phyloP scores from a whole-genome alignment of 2,888 invertebrate species.

The Drosophila meridiana region DNA sequence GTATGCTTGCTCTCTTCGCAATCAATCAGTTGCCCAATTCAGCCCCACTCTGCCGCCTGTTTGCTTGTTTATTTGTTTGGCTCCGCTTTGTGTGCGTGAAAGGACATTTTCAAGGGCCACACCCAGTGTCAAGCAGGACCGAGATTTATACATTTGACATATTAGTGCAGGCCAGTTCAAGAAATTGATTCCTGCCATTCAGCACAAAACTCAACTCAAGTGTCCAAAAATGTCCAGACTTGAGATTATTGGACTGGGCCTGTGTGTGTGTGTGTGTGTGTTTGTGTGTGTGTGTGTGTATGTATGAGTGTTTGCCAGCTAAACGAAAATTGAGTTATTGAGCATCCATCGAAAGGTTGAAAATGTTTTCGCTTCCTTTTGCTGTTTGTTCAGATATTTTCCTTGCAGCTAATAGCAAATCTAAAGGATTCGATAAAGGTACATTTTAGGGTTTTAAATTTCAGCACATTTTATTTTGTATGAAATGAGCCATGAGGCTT shows the following conservation, averaged over 20 bases:
- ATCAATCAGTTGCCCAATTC: slow-evolving; percentile 71
- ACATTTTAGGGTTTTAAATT: background rate
- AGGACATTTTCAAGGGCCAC: slow-evolving; percentile 37
- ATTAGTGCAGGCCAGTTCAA: slow-evolving; percentile 73
- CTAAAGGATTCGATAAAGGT: background rate
- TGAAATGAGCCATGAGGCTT: background rate
- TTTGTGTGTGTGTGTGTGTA: background rate
- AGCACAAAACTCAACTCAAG: slow-evolving; percentile 49
- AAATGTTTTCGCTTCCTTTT: slow-evolving; percentile 37
- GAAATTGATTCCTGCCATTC: slow-evolving; percentile 77
- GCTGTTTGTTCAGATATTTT: slow-evolving; percentile 14
- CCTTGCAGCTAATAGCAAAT: slow-evolving; percentile 9
- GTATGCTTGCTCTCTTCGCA: slow-evolving; percentile 35
- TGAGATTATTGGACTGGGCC: slow-evolving; percentile 26
- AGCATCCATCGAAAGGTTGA: slow-evolving; percentile 54
- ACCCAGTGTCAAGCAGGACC: background rate
- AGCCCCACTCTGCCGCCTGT: slow-evolving; percentile 38
- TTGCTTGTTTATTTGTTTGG: slow-evolving; percentile 54
- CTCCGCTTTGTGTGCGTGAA: slow-evolving; percentile 25
- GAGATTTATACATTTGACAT: slow-evolving; percentile 75
- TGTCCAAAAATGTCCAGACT: slow-evolving; percentile 49
- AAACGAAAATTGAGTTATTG: slow-evolving; percentile 67
- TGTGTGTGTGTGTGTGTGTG: background rate
- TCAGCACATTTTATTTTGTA: background rate
- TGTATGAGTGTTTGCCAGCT: slow-evolving; percentile 26